A percentile compares a stretch with the other conserved stretches of the same genome.
phyloP scores from a whole-genome alignment of 2,113 vertebrate genomes.

The Brachirus orientalis region DNA sequence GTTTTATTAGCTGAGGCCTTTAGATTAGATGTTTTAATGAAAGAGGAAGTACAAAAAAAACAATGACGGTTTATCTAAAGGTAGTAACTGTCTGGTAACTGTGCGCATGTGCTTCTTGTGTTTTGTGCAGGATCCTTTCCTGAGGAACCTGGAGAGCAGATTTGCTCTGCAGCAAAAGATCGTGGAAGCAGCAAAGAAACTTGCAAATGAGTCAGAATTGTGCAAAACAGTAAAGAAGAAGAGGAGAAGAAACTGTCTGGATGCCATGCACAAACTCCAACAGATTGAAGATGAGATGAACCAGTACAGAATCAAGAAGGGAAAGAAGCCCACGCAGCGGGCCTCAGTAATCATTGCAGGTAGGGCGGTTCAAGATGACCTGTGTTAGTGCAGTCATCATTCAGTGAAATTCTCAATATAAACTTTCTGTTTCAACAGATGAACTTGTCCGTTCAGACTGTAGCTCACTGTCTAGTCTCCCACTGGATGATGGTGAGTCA shows the following conservation, averaged over 20 bases:
- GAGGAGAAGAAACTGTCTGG: slow-evolving; percentile 91
- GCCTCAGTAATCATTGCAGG: slow-evolving; percentile 87
- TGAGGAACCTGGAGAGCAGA: slow-evolving; percentile 94
- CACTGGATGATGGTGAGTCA: slow-evolving; percentile 89
- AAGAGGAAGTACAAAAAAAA: no score
- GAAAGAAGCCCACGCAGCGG: slow-evolving; percentile 91
- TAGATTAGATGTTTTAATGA: no score
- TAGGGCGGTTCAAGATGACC: slow-evolving; percentile 47
- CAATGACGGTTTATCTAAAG: no score
- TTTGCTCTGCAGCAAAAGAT: slow-evolving; percentile 95
- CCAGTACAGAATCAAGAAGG: slow-evolving; percentile 91
- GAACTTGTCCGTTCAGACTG: slow-evolving; percentile 91
- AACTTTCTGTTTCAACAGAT: slow-evolving; percentile 79
- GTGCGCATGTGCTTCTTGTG: neutral
- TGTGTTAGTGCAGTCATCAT: neutral
- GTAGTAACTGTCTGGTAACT: no score
- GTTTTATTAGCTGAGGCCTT: no score
- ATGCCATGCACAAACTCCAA: slow-evolving; percentile 92
- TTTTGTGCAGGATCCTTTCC: slow-evolving; percentile 86
- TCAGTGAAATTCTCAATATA: neutral
- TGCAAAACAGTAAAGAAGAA: slow-evolving; percentile 95
- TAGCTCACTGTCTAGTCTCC: slow-evolving; percentile 91
- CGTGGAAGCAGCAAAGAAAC: slow-evolving; percentile 95
- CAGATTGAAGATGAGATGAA: slow-evolving; percentile 96
- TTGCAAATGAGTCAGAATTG: slow-evolving; percentile 89